Base-by-base conservation (phyloP, 2,113 vertebrate genomes). In the Poecile atricapillus region DNA sequence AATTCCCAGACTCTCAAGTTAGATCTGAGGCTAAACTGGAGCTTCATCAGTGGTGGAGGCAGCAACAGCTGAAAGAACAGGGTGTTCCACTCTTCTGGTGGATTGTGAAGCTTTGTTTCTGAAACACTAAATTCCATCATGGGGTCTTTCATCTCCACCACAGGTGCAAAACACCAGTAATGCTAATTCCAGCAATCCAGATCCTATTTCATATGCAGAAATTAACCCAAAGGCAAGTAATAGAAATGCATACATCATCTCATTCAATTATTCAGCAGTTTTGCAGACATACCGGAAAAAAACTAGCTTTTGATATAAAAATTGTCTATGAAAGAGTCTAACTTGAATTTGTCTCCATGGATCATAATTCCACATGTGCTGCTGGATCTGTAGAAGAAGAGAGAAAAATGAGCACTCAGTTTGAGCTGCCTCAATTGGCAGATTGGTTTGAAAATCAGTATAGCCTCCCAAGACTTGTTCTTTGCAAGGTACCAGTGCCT, bases 281-380 rank as follows among this genome's bases (percentile, higher is more conserved):
- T 94, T 97, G 95, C 91, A 97, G 97, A 97, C 97, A 97, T 96
- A 97, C 96, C 13, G 27, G 96, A 95, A 96, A 97, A 96, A 98
- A 94, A 70, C 92, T 97, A 98, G 94, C 86, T 95, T 96, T 97
- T 97, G 94, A 97, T 98, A 98, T 93, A 98, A 98, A 98, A 98
- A 98, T 94, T 97, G 97, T 97, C 97, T 96, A 93, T 97, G 96
- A 95, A 97, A 97, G 64, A 97, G 96, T 97, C 90, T 88, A 43
- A 95, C 78, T 97, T 96, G 80, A 81, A 5, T 94, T 83, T 88
- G 64, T 79, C 60, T 94, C 90, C 81, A 95, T 67, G 96, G 92
- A 98, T 98, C 98, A 98, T 98, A 98, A 97, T 95, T 98, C 98
- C 91, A 97, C 96, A 30, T 94, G 98, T 89, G 93, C 89, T 90